A percentile compares a stretch with the other conserved stretches of the same genome.
Conservation (phyloP, 1,140 invertebrate genomes). For the Temnothorax nylanderi region DNA sequence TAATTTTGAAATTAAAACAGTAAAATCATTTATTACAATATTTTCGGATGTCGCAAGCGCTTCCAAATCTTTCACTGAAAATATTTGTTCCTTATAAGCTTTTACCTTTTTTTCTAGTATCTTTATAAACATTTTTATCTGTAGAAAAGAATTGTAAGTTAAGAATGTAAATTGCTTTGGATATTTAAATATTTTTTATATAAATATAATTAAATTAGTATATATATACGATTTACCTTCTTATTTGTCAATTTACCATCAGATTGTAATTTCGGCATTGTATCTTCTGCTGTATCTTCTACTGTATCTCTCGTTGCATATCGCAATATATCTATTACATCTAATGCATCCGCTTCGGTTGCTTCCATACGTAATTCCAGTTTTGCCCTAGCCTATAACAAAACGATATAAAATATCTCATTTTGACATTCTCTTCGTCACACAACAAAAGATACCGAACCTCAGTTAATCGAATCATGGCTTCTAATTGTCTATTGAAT, state of each 20-base stretch:
- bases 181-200: slow-evolving; percentile 5
- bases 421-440: not conserved
- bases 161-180: not conserved
- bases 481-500: slow-evolving; percentile 94
- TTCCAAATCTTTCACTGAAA: slow-evolving; percentile 92
- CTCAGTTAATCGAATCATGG: slow-evolving; percentile 94
- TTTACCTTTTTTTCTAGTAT: slow-evolving; percentile 89
- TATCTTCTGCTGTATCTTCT: slow-evolving; percentile 84
- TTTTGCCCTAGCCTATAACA: slow-evolving; percentile 91
- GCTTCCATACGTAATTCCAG: slow-evolving; percentile 93
- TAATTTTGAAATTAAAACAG: slow-evolving; percentile 90
- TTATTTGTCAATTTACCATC: slow-evolving; percentile 90
- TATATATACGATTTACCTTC: slow-evolving; percentile 85
- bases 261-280: slow-evolving; percentile 36
- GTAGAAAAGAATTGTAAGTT: slow-evolving; percentile 70
- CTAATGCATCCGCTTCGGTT: slow-evolving; percentile 92
- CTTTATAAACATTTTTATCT: slow-evolving; percentile 92
- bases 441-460: slow-evolving; percentile 79
- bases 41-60: slow-evolving; percentile 89
- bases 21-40: slow-evolving; percentile 87
- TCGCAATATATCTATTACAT: slow-evolving; percentile 94
- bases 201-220: slow-evolving; percentile 23
- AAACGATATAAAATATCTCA: slow-evolving; percentile 41
- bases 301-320: slow-evolving; percentile 93
- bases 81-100: slow-evolving; percentile 89